Evolutionary conservation across 1,140 invertebrate genomes (phyloP), one percentile per base, ranked within the genome.

Genomic region (Sarcophaga peregrina): DNA sequence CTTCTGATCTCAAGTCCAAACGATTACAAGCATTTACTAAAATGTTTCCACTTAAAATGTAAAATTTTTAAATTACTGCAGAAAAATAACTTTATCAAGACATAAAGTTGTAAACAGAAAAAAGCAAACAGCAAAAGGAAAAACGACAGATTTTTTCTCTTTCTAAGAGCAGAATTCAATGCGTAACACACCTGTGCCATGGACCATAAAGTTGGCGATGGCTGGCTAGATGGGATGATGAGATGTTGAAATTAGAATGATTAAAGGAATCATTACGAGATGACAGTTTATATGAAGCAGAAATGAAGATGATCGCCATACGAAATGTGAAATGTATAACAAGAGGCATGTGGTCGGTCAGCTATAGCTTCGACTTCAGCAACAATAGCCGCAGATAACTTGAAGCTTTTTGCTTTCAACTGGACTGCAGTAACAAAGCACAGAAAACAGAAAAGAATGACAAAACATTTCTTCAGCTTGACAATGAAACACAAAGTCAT

Each of bases 141-240:
- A 37, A 37, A 37, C 25, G 4, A 37, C 1, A 37, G 25, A 37
- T 37, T 37, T 37, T 37, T 37, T 37, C 13, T 58, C 6, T 58
- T 58, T 37, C 4, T 37, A 37, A 37, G 15, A 46, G 13, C 15
- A 11, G 47, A 8, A 76, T 48, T 46, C 45, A 46, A 76, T n/a
- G 50, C n/a, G 75, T 52, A 78, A 50, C 17, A 78, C 75, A 78
- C 75, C 75, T 78, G 75, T 76, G 74, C n/a, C 15, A 58, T 58
- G n/a, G 54, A 58, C n/a, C 11, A 58, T 58, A 13, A 58, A 58
- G 54, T n/a, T n/a, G 54, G n/a, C 54, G 13, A n/a, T n/a, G n/a
- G 13, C 54, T 7, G 15, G 54, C 15, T 58, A 13, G n/a, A 58
- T n/a, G 54, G n/a, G 54, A 58, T 13, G 54, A 15, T 58, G 3